A percentile compares a stretch with the other conserved stretches of the same genome.
Evolutionary conservation across 2,797 vertebrate genomes (phyloP).

Genomic region (Poeciliopsis infans): DNA sequence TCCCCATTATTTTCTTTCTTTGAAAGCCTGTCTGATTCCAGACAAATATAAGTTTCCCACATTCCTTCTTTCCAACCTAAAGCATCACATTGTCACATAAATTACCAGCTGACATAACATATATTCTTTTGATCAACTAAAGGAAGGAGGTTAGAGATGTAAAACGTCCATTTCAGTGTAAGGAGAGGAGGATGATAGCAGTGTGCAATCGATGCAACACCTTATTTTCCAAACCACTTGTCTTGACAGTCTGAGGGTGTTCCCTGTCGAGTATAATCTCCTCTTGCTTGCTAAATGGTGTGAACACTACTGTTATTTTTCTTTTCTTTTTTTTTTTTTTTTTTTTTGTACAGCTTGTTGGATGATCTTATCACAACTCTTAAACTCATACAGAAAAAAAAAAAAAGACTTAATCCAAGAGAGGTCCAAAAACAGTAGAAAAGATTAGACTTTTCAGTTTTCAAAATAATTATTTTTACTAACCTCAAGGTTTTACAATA

Average conservation of each 20-base stretch:
- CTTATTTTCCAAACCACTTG: constrained; percentile 5
- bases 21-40: background rate
- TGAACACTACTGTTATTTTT: background rate
- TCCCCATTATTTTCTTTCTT: background rate
- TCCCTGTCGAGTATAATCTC: constrained; percentile 1
- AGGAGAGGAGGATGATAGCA: background rate
- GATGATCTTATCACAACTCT: background rate
- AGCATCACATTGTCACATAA: background rate
- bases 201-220: constrained; percentile 1
- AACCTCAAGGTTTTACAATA: no score
- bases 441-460: background rate
- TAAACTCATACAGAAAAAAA: background rate
- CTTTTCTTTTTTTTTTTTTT: no score
- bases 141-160: background rate
- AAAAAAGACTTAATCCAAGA: background rate
- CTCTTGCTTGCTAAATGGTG: background rate
- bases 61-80: background rate
- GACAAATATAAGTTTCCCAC: background rate
- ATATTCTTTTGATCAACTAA: constrained; percentile 1
- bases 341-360: background rate
- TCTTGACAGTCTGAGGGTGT: constrained; percentile 6
- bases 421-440: background rate
- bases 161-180: background rate
- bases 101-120: background rate
- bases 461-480: background rate